These are phyloP conservation scores for Echinometra lucunter DNA, from an alignment of 53 echinoderm and acorn worm species.

Conservation along the genomic window DNA sequence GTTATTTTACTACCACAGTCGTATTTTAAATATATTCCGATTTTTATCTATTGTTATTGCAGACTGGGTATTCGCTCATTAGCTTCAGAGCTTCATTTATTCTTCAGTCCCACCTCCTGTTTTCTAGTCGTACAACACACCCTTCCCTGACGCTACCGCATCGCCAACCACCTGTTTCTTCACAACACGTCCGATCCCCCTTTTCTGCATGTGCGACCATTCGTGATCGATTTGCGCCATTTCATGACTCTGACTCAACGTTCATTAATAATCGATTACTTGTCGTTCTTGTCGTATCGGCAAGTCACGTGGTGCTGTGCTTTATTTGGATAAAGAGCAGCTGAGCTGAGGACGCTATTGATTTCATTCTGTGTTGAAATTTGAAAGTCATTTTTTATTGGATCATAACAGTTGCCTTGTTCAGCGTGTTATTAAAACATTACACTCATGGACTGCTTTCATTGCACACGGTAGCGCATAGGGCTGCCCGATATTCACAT, in stretches of 20 bases:
- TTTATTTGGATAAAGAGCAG: constrained; percentile 26
- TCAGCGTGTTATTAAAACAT: not conserved
- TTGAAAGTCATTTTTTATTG: constrained; percentile 27
- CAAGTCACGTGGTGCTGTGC: not conserved
- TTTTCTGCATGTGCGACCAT: not conserved
- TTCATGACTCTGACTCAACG: constrained; percentile 27
- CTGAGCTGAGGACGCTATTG: constrained; percentile 9
- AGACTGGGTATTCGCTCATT: not conserved
- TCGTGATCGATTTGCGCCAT: not conserved
- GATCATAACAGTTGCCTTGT: not conserved
- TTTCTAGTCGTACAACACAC: too few species aligned
- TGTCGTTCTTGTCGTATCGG: not conserved
- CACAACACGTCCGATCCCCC: not conserved
- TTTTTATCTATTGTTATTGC: not conserved
- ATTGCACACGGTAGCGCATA: too few species aligned
- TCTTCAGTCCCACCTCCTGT: not conserved
- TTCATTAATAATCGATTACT: constrained; percentile 36
- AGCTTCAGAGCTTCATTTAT: not conserved
- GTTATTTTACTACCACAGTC: not conserved
- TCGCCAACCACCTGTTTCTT: not conserved
- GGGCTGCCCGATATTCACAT: too few species aligned
- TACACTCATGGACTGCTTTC: not conserved
- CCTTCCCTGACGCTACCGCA: not conserved
- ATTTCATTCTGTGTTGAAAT: constrained; percentile 27
- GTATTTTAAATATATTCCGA: not conserved